These are phyloP conservation scores for Corythaixoides concolor DNA, from an alignment of 2,113 vertebrate species.

Conservation along the genomic window DNA sequence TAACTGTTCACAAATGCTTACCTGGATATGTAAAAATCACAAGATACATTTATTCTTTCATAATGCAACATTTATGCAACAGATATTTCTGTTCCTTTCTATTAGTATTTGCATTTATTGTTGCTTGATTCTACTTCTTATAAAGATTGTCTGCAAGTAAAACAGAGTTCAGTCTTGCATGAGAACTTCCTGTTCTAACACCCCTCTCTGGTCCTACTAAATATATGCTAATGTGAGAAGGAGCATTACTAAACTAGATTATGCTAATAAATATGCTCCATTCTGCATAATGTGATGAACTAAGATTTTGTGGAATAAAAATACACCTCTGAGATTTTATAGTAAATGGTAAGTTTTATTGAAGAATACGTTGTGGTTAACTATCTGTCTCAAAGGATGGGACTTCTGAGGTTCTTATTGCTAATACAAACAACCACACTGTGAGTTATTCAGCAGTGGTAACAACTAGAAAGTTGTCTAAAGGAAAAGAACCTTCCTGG, in stretches of 20 bases:
- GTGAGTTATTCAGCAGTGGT: background rate
- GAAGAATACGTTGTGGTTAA: constrained; percentile 34
- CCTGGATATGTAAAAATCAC: background rate
- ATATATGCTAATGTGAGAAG: background rate
- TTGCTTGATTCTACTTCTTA: background rate
- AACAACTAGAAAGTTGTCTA: background rate
- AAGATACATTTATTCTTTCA: background rate
- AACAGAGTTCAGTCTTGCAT: background rate
- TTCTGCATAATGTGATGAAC: background rate
- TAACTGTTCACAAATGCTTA: background rate
- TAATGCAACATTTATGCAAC: background rate
- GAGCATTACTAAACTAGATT: background rate
- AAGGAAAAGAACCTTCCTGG: background rate
- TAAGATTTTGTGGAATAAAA: background rate
- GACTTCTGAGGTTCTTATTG: background rate
- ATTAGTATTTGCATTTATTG: background rate
- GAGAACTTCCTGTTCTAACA: background rate
- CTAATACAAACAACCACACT: background rate
- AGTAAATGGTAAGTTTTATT: background rate
- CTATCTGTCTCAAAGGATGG: background rate
- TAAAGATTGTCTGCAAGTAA: background rate
- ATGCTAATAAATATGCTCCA: background rate
- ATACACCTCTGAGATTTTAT: background rate
- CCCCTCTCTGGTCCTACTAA: background rate
- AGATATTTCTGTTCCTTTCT: background rate